phyloP scores from a whole-genome alignment of 2,797 vertebrate species.

The Enteromius argenteus region DNA sequence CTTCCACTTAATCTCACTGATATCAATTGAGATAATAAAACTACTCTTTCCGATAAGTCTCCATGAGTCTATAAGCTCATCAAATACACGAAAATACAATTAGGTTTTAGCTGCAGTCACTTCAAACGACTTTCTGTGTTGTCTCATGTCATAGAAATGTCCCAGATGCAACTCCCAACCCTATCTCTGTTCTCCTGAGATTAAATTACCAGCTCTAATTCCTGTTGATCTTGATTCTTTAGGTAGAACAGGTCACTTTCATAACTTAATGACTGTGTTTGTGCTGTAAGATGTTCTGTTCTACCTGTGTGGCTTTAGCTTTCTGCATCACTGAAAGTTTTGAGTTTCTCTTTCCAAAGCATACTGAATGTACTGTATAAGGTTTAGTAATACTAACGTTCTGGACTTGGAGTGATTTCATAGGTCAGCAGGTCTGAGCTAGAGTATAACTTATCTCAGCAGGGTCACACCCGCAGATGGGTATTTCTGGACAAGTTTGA shows the following conservation, averaged over 20 bases:
- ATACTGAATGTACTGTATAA: neutral
- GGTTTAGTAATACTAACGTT: neutral
- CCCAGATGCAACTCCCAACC: neutral
- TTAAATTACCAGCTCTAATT: constrained; percentile 39
- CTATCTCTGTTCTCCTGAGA: constrained; percentile 28
- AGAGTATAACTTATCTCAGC: constrained; percentile 16
- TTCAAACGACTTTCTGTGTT: constrained; percentile 1
- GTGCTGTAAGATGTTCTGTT: neutral
- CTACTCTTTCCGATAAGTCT: neutral
- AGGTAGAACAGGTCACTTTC: constrained; percentile 11
- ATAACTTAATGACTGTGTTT: constrained; percentile 35
- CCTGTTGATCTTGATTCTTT: constrained; percentile 49
- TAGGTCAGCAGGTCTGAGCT: neutral
- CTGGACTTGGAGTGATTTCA: neutral
- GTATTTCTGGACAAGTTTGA: neutral
- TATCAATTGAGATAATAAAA: neutral
- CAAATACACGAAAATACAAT: neutral
- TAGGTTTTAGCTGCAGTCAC: neutral
- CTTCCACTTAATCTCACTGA: neutral
- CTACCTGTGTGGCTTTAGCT: neutral
- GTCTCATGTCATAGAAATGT: constrained; percentile 38
- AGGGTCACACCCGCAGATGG: neutral
- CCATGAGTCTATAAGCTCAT: neutral
- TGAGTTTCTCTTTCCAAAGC: neutral
- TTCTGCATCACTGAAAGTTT: neutral